These are phyloP conservation scores for Mesorhabditis belari DNA, from an alignment of 2,888 invertebrate species.

Conservation along the genomic window DNA sequence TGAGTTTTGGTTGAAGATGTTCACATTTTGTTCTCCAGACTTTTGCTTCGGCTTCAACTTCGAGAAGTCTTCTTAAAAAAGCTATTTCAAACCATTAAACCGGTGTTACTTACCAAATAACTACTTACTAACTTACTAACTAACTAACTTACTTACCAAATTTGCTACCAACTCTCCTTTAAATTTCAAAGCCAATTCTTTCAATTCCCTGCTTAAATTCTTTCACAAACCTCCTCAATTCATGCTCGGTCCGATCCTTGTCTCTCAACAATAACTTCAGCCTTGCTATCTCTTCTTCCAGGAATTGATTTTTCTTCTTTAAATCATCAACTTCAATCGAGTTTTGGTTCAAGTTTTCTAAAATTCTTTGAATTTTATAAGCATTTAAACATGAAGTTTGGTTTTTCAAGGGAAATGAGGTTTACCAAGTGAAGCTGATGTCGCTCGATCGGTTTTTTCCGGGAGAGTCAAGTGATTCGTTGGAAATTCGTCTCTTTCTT, in stretches of 20 bases:
- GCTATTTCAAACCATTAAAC: no score
- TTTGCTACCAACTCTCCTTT: no score
- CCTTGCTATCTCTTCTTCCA: not conserved
- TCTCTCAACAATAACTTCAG: not conserved
- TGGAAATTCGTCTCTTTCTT: no score
- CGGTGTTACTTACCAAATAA: no score
- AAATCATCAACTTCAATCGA: not conserved
- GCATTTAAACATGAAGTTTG: no score
- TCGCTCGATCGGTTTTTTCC: not conserved
- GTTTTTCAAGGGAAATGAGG: no score
- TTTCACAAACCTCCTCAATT: not conserved
- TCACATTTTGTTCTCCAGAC: not conserved
- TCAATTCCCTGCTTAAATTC: no score
- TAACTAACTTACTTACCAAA: no score
- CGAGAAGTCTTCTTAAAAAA: not conserved
- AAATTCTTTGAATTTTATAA: not conserved
- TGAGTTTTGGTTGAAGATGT: not conserved
- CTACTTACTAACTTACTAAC: no score
- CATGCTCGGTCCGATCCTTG: not conserved
- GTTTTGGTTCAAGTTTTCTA: not conserved
- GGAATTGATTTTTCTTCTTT: not conserved
- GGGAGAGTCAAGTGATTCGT: not conserved
- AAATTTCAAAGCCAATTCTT: no score
- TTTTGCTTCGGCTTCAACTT: not conserved
- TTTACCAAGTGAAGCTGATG: not conserved